Evolutionary conservation across 2,888 invertebrate species (phyloP).

Genomic region (Orthosia gracilis): DNA sequence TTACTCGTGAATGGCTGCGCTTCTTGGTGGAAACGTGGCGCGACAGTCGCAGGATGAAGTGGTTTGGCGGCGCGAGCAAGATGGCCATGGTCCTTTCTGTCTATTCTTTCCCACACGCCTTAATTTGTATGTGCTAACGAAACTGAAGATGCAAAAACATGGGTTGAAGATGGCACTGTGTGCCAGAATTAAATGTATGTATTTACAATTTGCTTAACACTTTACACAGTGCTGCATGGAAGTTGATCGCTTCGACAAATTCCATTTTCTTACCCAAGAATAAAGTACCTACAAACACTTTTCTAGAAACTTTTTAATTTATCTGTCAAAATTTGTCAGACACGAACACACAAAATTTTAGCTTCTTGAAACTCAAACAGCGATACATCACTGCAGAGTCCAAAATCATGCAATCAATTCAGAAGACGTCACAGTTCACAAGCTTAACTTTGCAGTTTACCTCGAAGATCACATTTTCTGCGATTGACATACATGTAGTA

Average conservation of each 20-base stretch:
- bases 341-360: constrained; percentile 14
- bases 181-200: constrained; percentile 64
- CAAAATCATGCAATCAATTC: constrained; percentile 41
- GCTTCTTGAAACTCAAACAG: constrained; percentile 24
- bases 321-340: constrained; percentile 3
- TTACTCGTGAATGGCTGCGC: constrained; percentile 77
- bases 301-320: constrained; percentile 16
- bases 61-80: constrained; percentile 88
- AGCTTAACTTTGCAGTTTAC: constrained; percentile 46
- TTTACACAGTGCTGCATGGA: constrained; percentile 67
- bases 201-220: constrained; percentile 62
- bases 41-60: constrained; percentile 79
- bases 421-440: constrained; percentile 45
- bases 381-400: constrained; percentile 21
- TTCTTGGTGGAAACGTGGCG: constrained; percentile 68
- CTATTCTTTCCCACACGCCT: constrained; percentile 81
- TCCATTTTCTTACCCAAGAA: constrained; percentile 26
- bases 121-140: constrained; percentile 79
- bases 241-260: constrained; percentile 65
- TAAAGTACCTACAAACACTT: constrained; percentile 23
- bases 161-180: constrained; percentile 54
- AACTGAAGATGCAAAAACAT: constrained; percentile 80
- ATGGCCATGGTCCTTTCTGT: constrained; percentile 87
- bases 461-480: constrained; percentile 45
- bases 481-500: constrained; percentile 69